Percentiles rank a stretch among this genome's conserved stretches.
phyloP scores from a whole-genome alignment of 2,888 invertebrate genomes.

The Pandemis cinnamomeana region DNA sequence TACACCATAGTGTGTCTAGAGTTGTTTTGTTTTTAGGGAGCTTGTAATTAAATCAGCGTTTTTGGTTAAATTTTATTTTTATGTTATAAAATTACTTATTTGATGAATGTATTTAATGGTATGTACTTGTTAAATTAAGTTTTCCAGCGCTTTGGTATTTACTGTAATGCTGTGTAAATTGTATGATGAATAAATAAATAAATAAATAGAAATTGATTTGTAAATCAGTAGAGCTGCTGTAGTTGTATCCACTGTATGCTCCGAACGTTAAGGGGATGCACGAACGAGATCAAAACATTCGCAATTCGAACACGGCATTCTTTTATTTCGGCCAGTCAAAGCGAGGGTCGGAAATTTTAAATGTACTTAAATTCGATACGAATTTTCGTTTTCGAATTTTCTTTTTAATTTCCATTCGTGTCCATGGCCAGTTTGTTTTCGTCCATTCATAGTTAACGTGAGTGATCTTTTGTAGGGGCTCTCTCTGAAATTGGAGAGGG shows the following conservation, averaged over 20 bases:
- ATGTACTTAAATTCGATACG: slow-evolving; percentile 83
- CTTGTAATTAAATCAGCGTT: no score
- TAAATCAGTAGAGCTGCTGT: slow-evolving; percentile 13
- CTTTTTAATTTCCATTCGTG: slow-evolving; percentile 79
- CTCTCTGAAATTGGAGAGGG: slow-evolving; percentile 81
- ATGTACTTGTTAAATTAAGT: no score
- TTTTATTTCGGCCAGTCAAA: slow-evolving; percentile 81
- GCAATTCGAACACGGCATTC: slow-evolving; percentile 71
- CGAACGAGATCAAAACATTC: slow-evolving; percentile 79
- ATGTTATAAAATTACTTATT: no score
- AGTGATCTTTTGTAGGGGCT: slow-evolving; percentile 82
- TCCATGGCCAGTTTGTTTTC: slow-evolving; percentile 74
- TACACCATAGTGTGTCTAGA: no score
- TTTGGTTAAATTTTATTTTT: no score
- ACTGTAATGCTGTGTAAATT: no score
- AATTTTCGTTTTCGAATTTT: slow-evolving; percentile 76
- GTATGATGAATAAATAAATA: no score
- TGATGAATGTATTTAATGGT: no score
- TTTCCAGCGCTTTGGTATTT: no score
- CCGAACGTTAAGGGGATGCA: slow-evolving; percentile 76
- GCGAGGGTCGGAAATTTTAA: slow-evolving; percentile 77
- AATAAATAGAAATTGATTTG: not conserved
- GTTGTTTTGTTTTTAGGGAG: no score
- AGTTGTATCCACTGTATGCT: slow-evolving; percentile 46
- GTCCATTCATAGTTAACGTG: slow-evolving; percentile 82